Evolutionary conservation across 92 coral and sea anemone species (phyloP).

Genomic region (Porites lobata): DNA sequence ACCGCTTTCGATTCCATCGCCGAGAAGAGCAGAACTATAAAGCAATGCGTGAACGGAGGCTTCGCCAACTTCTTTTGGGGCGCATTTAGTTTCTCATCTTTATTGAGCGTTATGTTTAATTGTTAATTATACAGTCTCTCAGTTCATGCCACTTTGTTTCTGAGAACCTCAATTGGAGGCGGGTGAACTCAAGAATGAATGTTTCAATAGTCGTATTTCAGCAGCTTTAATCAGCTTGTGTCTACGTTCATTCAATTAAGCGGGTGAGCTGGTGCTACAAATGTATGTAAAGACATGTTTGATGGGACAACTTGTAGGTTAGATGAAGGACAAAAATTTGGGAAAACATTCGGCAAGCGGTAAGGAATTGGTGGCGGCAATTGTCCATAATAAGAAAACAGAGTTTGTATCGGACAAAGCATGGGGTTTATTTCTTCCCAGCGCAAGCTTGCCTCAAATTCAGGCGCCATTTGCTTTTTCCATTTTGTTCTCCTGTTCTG

Average conservation of each 20-base stretch:
- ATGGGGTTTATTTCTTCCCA: constrained; percentile 71
- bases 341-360: constrained; percentile 64
- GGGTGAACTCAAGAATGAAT: no score
- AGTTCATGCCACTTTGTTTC: no score
- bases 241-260: not conserved
- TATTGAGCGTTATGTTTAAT: no score
- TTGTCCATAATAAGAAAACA: constrained; percentile 60
- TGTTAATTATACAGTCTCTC: no score
- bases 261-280: not conserved
- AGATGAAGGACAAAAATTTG: constrained; percentile 90
- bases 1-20: not conserved
- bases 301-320: constrained; percentile 92
- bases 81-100: no score
- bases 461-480: constrained; percentile 98
- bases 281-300: constrained; percentile 87
- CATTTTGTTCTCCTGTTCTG: constrained; percentile 98
- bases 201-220: no score
- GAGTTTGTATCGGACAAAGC: constrained; percentile 51
- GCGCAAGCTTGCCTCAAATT: constrained; percentile 79
- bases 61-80: no score
- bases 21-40: not conserved
- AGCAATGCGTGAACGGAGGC: no score
- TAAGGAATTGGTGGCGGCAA: constrained; percentile 53
- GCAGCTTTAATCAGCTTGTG: no score
- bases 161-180: no score